phyloP scores from a whole-genome alignment of 2,797 vertebrate genomes.

The Crenichthys baileyi region DNA sequence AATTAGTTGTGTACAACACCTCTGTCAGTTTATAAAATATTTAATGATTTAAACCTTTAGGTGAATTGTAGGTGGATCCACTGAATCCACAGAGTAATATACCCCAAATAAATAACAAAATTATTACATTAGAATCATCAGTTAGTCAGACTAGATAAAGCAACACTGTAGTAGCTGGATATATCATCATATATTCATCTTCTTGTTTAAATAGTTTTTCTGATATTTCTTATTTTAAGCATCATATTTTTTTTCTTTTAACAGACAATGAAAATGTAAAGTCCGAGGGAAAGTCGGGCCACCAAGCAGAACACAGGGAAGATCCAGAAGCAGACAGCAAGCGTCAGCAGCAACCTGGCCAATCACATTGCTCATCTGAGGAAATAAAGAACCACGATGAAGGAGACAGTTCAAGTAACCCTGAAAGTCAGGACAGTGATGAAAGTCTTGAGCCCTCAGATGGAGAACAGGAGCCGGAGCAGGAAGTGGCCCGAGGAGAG shows the following conservation, averaged over 20 bases:
- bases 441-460: slow-evolving; percentile 96
- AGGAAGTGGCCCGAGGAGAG: slow-evolving; percentile 83
- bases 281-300: slow-evolving; percentile 88
- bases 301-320: slow-evolving; percentile 92
- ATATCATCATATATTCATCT: background rate
- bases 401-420: slow-evolving; percentile 95
- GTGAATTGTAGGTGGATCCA: no score
- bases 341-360: slow-evolving; percentile 86
- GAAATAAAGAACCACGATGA: slow-evolving; percentile 95
- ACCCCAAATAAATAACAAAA: background rate
- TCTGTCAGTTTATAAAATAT: background rate
- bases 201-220: background rate
- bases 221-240: background rate
- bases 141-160: background rate
- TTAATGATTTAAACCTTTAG: background rate
- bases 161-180: background rate
- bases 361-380: slow-evolving; percentile 82
- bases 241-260: slow-evolving; percentile 45
- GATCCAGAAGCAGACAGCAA: slow-evolving; percentile 91
- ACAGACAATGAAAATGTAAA: slow-evolving; percentile 96
- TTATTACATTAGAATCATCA: background rate
- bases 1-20: no score
- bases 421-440: slow-evolving; percentile 96
- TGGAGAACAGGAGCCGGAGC: slow-evolving; percentile 87
- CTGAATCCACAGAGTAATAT: background rate